Evolutionary conservation across 1,140 invertebrate species (phyloP).

Genomic region (Dinoponera quadriceps): DNA sequence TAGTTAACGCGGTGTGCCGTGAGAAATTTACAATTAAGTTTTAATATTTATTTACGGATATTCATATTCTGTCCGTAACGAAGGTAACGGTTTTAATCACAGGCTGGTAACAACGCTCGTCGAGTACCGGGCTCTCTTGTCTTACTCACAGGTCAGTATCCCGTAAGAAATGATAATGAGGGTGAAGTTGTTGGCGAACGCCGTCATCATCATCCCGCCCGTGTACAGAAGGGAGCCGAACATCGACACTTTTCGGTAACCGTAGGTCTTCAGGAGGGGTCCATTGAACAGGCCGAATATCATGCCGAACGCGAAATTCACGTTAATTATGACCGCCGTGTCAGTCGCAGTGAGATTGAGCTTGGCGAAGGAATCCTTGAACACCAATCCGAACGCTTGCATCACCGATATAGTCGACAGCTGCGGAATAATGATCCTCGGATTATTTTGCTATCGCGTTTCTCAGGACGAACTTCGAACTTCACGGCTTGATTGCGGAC

Average conservation of each 20-base stretch:
- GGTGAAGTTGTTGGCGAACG: conserved; percentile 54
- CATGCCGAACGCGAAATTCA: conserved; percentile 87
- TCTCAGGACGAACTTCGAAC: too few species aligned
- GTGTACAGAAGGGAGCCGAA: conserved; percentile 69
- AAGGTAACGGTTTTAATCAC: neutral
- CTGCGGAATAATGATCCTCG: conserved; percentile 78
- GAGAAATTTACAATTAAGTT: neutral
- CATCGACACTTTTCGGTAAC: conserved; percentile 86
- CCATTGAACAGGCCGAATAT: conserved; percentile 86
- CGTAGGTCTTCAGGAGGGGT: conserved; percentile 83
- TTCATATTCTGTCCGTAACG: neutral
- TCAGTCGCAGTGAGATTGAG: conserved; percentile 85
- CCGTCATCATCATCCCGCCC: conserved; percentile 46
- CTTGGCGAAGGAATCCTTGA: conserved; percentile 87
- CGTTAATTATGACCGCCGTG: conserved; percentile 85
- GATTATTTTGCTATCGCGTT: neutral
- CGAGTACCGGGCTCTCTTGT: neutral
- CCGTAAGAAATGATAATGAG: conserved; percentile 58
- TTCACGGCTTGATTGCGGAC: too few species aligned
- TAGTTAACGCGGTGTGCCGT: neutral
- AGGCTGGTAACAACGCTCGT: too few species aligned
- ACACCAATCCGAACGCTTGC: conserved; percentile 88
- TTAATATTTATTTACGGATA: neutral
- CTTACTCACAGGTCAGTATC: conserved; percentile 63
- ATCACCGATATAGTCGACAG: conserved; percentile 85